These are phyloP conservation scores for Peribatodes rhomboidaria DNA, from an alignment of 2,888 invertebrate genomes.

Conservation along the genomic window DNA sequence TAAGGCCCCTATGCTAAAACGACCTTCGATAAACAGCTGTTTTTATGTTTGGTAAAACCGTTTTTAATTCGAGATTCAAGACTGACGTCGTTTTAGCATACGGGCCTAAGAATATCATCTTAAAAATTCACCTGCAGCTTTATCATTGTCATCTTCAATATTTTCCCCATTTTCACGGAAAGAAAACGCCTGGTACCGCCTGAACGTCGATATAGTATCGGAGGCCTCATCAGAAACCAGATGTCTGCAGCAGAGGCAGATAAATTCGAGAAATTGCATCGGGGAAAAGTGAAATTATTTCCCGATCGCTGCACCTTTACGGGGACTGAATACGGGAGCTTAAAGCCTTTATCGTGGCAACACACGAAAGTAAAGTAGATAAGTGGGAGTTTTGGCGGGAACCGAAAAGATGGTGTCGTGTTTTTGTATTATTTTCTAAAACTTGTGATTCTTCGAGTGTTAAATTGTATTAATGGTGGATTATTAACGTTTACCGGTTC, in stretches of 20 bases:
- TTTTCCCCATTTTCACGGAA: constrained; percentile 8
- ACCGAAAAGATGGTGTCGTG: too few relatives aligned
- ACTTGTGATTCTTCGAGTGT: too few relatives aligned
- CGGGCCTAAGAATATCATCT: neutral
- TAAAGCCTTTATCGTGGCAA: constrained; percentile 8
- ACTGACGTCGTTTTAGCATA: too few relatives aligned
- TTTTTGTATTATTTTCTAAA: too few relatives aligned
- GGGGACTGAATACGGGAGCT: too few relatives aligned
- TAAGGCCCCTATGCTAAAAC: too few relatives aligned
- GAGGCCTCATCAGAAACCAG: constrained; percentile 47
- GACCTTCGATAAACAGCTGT: too few relatives aligned
- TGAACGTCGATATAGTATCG: constrained; percentile 47
- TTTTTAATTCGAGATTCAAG: too few relatives aligned
- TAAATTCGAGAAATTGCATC: constrained; percentile 52
- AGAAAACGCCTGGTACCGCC: constrained; percentile 19
- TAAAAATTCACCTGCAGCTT: neutral
- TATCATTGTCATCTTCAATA: neutral
- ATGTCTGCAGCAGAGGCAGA: constrained; percentile 51
- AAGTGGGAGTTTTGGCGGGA: neutral
- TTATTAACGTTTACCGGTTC: too few relatives aligned
- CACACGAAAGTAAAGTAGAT: neutral
- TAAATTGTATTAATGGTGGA: too few relatives aligned
- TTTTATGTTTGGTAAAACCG: too few relatives aligned
- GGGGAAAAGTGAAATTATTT: constrained; percentile 53
- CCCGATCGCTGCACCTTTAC: constrained; percentile 36